Base-by-base conservation (phyloP, 1,140 invertebrate genomes). In the Camponotus pennsylvanicus region DNA sequence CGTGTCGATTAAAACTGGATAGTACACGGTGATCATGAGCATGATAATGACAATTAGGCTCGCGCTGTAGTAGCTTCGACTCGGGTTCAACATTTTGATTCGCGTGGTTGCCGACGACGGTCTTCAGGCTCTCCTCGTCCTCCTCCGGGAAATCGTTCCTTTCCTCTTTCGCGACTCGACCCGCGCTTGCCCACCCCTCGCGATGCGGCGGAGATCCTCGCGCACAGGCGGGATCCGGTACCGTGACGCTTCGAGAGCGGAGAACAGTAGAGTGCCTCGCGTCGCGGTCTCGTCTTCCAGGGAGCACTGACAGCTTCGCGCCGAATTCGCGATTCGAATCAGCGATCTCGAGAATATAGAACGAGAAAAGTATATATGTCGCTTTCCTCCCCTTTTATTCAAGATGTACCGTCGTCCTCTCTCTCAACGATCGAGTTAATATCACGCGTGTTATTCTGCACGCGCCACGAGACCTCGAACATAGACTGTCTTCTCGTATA, bases 401-500 rank as follows among this genome's bases (percentile, higher is more conserved):
- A 37, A 63, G n/a, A 69, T 57, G 9, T 64, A 61, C 13, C 4
- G 34, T 49, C 8, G 11, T 37, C 34, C 40, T 63, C n/a, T 66
- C 18, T 11, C 34, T 71, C 61, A 52, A 7, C 42, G 37, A 52
- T 27, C 37, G 34, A 77, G 8, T 61, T 73, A 57, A 1, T 63
- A 70, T 13, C 34, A 64, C 55, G 49, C 63, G 76, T 88, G 15
- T 52, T 52, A 52, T 52, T 52, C 49, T 52, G 49, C 27, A 40
- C 42, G n/a, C 78, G 49, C 57, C 52, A 64, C 49, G 67, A 9
- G 88, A 90, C 89, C 91, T 93, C 90, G 91, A 86, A 93, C 93
- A 92, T 94, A 92, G 89, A 93, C 92, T 90, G 91, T 90, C 91
- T 92, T 91, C 93, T 92, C 90, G 91, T 94, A 92, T 93, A 92